A percentile compares a stretch with the other conserved stretches of the same genome.
Conservation (phyloP, 2,113 vertebrate genomes). For the Capreolus pygargus region DNA sequence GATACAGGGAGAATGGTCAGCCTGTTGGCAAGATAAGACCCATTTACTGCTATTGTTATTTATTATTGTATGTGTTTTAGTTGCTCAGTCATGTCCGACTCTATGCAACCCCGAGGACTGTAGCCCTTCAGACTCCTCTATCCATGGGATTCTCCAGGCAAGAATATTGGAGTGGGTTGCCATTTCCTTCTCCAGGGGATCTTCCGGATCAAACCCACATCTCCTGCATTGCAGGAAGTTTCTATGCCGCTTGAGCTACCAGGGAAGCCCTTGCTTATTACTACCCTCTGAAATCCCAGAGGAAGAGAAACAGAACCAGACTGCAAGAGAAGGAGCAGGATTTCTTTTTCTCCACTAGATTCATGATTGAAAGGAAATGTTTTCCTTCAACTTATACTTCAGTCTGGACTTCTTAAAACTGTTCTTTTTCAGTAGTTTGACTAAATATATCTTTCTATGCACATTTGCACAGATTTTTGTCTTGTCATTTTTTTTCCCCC, state of each 20-base stretch:
- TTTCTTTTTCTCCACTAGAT: not conserved
- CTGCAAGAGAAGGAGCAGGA: not conserved
- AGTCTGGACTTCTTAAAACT: not conserved
- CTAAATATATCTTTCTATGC: not conserved
- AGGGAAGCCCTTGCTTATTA: not conserved
- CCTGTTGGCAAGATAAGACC: not conserved
- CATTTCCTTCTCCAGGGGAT: not conserved
- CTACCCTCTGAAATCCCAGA: not conserved
- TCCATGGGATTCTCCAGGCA: not conserved
- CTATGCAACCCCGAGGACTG: not conserved
- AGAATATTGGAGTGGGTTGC: not conserved
- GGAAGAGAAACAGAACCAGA: not conserved
- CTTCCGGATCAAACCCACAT: not conserved
- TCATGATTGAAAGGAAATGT: not conserved
- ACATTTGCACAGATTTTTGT: not conserved
- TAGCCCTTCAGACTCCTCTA: not conserved
- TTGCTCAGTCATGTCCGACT: not conserved
- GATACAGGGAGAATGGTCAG: not conserved
- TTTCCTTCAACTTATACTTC: not conserved
- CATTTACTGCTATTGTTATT: not conserved
- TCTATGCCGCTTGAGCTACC: not conserved
- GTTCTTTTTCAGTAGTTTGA: not conserved
- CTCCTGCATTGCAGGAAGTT: not conserved
- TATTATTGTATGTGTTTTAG: not conserved
- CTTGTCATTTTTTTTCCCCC: not conserved